Evolutionary conservation across 2,888 invertebrate genomes (phyloP), one percentile per base, ranked within the genome.

Genomic region (Acrobasis repandana): DNA sequence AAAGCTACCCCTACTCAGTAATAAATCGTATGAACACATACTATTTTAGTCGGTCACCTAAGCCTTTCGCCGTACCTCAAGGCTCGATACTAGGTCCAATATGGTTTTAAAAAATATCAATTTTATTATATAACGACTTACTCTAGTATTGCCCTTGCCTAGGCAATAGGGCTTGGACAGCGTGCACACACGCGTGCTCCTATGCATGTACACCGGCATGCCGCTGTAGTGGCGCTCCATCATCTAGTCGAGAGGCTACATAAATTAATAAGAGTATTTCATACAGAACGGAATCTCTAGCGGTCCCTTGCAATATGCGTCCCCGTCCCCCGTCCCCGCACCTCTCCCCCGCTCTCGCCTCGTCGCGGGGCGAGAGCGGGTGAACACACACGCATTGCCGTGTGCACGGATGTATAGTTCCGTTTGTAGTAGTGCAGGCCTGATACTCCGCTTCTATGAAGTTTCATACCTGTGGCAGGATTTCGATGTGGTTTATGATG

Each of bases 211-310:
- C 47, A 99, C 92, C 0, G 98, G 98, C 96, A 99, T 97, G 15
- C 99, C 99, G 82, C 98, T 98, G 80, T 96, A 95, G 85, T 99
- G 99, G 0, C 97, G 97, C 18, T 98, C 96, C 92, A 97, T 95
- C 67, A 98, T 95, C 99, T 99, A 99, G 61, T 98, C 98, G 85
- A 98, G 96, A 0, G 99, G n/a, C n/a, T n/a, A n/a, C n/a, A n/a
- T n/a, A n/a, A n/a, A n/a, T n/a, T n/a, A n/a, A n/a, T n/a, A n/a
- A n/a, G n/a, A n/a, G n/a, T n/a, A n/a, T n/a, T n/a, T n/a, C n/a
- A n/a, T n/a, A n/a, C n/a, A n/a, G n/a, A n/a, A n/a, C n/a, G n/a
- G n/a, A n/a, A n/a, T n/a, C n/a, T n/a, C n/a, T n/a, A n/a, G n/a
- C n/a, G n/a, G n/a, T n/a, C n/a, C n/a, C n/a, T n/a, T n/a, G n/a